Evolutionary conservation across 2,113 vertebrate genomes (phyloP), one percentile per base, ranked within the genome.

Genomic region (Onychostruthus taczanowskii): DNA sequence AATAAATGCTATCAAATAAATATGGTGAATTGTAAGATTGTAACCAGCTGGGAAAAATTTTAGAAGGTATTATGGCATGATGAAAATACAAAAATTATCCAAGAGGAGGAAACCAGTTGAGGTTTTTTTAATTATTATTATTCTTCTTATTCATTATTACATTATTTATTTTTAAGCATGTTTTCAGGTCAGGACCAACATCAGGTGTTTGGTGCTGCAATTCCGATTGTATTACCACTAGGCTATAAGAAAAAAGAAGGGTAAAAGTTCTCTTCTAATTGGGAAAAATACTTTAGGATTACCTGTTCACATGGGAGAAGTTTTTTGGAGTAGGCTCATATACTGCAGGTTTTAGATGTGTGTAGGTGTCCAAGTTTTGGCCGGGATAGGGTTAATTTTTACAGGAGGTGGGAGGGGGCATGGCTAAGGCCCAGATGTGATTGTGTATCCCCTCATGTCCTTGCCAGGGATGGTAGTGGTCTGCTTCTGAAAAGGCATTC

Each of bases 401-500:
- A 9, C 22, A 52, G 22, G 2, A 27, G 86, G 14, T 19, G 13
- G 27, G 12, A 58, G 22, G 1, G 31, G 37, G 2, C 23, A 24
- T 9, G 6, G 46, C 46, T 52, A 7, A 52, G 28, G 37, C 21
- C 50, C 14, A 12, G 43, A 2, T 37, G 15, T 43, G 26, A 12
- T 76, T 50, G 9, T 21, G 26, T 5, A 11, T n/a, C 44, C 11
- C 31, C 17, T 58, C 13, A 3, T 21, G 14, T 19, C 33, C 16
- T 10, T 61, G 27, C 27, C 9, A 33, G 33, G 50, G 31, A 6
- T 6, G 3, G 8, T 1, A 35, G 11, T 6, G 27, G 2, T 19
- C 33, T 28, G 14, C 22, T 11, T 13, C 73, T 31, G 64, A 37
- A 41, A 35, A 20, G 5, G 5, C 1, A 0, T 9, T 64, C 20